Base-by-base conservation (phyloP, 1,140 invertebrate genomes). In the Nymphalis io region DNA sequence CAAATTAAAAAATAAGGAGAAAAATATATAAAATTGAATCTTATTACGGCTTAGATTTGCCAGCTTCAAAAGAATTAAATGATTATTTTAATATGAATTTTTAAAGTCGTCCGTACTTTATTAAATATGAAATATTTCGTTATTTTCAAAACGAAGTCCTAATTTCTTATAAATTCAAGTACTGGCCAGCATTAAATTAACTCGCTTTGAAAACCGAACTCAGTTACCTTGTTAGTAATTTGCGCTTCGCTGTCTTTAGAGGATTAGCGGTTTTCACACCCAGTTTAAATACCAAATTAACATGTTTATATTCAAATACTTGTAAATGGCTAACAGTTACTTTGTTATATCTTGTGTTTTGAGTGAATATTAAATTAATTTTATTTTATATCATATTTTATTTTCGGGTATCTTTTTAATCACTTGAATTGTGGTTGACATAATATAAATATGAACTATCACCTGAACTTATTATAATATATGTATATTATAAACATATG, bases 181-280 rank as follows among this genome's bases (percentile, higher is more conserved):
- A n/a, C 11, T 61, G 40, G n/a, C 39, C 42, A 15, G 23, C 18
- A 63, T 23, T 63, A 61, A 69, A 61, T 57, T 20, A 39, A 33
- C 5, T 66, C 63, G 11, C 64, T 66, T 63, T 59, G 55, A 63
- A 70, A 63, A 59, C 40, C 21, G 48, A 69, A 69, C 61, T 58
- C 44, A n/a, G 38, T 62, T 62, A 70, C 39, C 60, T 70, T 59
- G 68, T 70, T 64, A 70, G 53, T 46, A 62, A 44, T 68, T 68
- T 68, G 51, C 67, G 55, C 60, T 63, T 57, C 27, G 11, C 61
- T 46, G 33, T 60, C 60, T 69, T 51, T 63, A 61, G 40, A 62
- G 60, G 67, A 59, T 70, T 70, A 53, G 60, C 63, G 60, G 60
- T 48, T 59, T 58, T 59, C 53, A 27, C 68, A 57, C 60, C 68